Conservation (phyloP, 2,797 vertebrate genomes). For the Neosilurus hyrtlii region DNA sequence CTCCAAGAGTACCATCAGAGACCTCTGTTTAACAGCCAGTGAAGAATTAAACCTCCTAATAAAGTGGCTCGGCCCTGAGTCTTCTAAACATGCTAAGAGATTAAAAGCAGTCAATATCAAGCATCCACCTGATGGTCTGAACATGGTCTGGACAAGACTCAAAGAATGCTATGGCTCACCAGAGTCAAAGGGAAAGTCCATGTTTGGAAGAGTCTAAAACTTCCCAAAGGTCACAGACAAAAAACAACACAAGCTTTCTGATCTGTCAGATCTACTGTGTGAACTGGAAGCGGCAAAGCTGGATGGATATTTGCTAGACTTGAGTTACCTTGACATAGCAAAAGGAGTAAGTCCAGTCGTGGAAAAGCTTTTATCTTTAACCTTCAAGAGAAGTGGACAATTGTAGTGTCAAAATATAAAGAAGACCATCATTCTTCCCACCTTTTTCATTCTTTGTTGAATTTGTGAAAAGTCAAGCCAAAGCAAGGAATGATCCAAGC, state of each 20-base stretch:
- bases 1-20: background rate
- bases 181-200: constrained; percentile 7
- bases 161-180: constrained; percentile 28
- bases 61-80: constrained; percentile 13
- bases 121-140: background rate
- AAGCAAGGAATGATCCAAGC: constrained; percentile 31
- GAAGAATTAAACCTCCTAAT: constrained; percentile 12
- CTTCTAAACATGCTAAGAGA: constrained; percentile 25
- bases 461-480: constrained; percentile 31
- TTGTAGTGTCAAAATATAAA: background rate
- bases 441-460: constrained; percentile 22
- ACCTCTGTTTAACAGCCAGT: background rate
- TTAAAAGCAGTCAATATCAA: constrained; percentile 23
- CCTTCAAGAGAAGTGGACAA: background rate
- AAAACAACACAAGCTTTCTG: constrained; percentile 24
- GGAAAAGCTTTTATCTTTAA: constrained; percentile 9
- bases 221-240: constrained; percentile 27
- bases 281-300: constrained; percentile 23
- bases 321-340: constrained; percentile 23
- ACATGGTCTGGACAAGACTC: constrained; percentile 27
- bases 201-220: constrained; percentile 15
- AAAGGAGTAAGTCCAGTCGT: constrained; percentile 24
- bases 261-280: constrained; percentile 24
- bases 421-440: background rate
- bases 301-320: constrained; percentile 21